Evolutionary conservation across 2,113 vertebrate genomes (phyloP).

Genomic region (Paraplagusia blochii): DNA sequence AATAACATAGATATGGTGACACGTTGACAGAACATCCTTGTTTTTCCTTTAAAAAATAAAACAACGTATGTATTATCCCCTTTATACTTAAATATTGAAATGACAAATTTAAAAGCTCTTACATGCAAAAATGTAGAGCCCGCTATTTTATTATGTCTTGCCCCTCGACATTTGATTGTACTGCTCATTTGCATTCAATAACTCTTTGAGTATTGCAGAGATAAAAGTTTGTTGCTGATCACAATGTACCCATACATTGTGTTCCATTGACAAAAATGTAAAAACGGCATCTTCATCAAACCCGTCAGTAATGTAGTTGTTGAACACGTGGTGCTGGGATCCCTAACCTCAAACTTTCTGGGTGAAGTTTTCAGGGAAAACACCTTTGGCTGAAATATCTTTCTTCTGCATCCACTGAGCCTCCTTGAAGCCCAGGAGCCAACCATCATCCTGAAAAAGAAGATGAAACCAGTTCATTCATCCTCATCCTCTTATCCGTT

Average conservation of each 20-base stretch:
- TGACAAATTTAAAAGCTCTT: no score
- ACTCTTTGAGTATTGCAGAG: no score
- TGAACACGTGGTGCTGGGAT: not conserved
- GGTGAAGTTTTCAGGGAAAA: conserved; percentile 98
- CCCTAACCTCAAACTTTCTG: conserved; percentile 82
- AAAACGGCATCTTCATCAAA: not conserved
- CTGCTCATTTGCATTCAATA: no score
- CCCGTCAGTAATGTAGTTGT: not conserved
- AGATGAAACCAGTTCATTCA: no score
- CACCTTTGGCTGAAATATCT: conserved; percentile 84
- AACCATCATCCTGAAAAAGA: conserved; percentile 87
- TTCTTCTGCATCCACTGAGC: conserved; percentile 87
- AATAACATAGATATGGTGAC: conserved; percentile 26
- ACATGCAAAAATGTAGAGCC: no score
- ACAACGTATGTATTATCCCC: no score
- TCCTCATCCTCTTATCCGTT: no score
- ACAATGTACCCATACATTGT: not conserved
- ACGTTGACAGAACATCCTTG: conserved; percentile 30
- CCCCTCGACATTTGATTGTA: no score
- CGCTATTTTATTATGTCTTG: not conserved
- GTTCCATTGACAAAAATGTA: conserved; percentile 1
- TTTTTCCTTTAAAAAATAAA: not conserved
- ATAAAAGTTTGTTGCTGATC: conserved; percentile 1
- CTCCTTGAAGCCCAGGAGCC: conserved; percentile 93
- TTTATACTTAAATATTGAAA: no score